Base-by-base conservation (phyloP, 2,888 invertebrate species). In the Hirudinaria manillensis region DNA sequence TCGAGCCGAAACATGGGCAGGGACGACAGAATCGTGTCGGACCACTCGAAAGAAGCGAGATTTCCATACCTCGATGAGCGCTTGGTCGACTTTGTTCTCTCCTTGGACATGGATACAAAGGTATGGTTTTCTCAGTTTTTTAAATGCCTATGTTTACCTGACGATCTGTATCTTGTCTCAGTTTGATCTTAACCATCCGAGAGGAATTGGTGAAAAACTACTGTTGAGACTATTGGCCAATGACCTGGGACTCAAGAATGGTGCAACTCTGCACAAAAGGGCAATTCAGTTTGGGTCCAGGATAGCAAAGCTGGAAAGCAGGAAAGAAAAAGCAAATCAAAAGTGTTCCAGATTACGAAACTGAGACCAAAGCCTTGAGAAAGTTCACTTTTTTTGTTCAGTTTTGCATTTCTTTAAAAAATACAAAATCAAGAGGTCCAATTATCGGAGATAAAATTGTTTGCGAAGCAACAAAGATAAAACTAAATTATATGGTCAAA, bases 271-370 rank as follows among this genome's bases (percentile, higher is more conserved):
- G 71, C 93, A 93, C 66, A 99, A 99, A 86, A 87, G 94, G 83
- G 99, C 98, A 0, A 89, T 99, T 80, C 99, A 99, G 85, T 99
- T 99, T 88, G 99, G 99, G 19, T 94, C 94, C 0, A 89, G 93
- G 82, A 95, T 99, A 82, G 98, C 89, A 4, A 88, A 89, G 79
- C 79, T 88, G 6, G 88, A 94, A 75, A 92, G 93, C 84, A 89
- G 90, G 70, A 93, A 92, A 83, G 93, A 95, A 87, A 93, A 93
- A 84, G 96, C 92, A 3, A 89, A 89, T 82, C 91, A 93, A 83
- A 81, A 89, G 76, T 94, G 94, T 81, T 61, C 61, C 21, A 79
- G 83, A 71, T 56, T 72, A 56, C 38, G 53, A 32, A 27, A 67
- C 34, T 70, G 34, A 34, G 3, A 27, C 3, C 34, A 10, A 36